Evolutionary conservation across 2,113 vertebrate genomes (phyloP).

Genomic region (Lanius ludovicianus): DNA sequence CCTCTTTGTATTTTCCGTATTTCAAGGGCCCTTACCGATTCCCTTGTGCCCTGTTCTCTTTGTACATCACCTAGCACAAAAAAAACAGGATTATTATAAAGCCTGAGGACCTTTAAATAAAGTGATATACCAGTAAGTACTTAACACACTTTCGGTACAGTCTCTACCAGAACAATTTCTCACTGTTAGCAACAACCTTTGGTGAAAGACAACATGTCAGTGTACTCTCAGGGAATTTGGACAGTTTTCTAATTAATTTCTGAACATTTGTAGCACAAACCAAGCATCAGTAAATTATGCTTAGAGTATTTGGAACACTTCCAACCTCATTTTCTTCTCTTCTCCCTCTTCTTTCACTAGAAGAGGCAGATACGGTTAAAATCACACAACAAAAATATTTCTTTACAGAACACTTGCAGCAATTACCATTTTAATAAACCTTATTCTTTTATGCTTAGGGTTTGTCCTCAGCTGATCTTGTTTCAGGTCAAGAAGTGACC

Average conservation of each 20-base stretch:
- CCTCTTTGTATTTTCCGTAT: not conserved
- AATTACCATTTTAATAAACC: not conserved
- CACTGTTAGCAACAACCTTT: conserved; percentile 1
- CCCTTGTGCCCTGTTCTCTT: not conserved
- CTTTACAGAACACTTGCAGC: not conserved
- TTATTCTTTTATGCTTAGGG: not conserved
- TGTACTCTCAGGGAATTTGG: conserved; percentile 20
- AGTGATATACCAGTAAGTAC: not conserved
- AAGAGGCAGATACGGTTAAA: not conserved
- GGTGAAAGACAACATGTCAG: not conserved
- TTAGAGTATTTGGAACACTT: conserved; percentile 30
- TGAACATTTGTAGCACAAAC: conserved; percentile 22
- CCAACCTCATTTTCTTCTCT: conserved; percentile 38
- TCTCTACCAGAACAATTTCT: not conserved
- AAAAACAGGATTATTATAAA: not conserved
- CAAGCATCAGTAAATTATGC: conserved; percentile 30
- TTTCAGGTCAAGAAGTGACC: not conserved
- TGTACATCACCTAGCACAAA: not conserved
- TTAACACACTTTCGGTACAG: not conserved
- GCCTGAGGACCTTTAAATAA: not conserved
- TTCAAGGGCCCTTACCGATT: not conserved
- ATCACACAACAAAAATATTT: not conserved
- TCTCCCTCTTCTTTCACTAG: not conserved
- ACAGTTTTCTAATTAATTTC: conserved; percentile 56
- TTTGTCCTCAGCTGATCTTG: not conserved